These are phyloP conservation scores for Melieria crassipennis DNA, from an alignment of 2,888 invertebrate species.

Conservation along the genomic window DNA sequence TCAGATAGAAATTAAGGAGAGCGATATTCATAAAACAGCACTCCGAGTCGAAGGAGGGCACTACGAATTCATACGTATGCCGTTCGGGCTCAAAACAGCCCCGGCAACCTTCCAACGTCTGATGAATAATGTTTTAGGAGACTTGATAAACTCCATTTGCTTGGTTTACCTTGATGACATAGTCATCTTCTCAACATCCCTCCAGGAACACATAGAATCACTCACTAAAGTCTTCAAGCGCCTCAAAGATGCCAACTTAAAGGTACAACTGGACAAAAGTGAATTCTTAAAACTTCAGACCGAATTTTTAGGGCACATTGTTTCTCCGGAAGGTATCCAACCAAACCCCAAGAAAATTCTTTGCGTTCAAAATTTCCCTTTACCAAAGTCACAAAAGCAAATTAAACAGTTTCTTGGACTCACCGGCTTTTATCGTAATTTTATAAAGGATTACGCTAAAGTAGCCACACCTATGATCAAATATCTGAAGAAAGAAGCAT, in stretches of 20 bases:
- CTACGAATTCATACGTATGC: constrained; percentile 5
- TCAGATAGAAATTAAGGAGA: no score
- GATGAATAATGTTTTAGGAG: constrained; percentile 5
- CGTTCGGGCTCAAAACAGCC: constrained; percentile 2
- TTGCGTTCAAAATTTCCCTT: no score
- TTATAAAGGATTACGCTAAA: no score
- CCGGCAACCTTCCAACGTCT: constrained; percentile 1
- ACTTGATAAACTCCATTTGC: not conserved
- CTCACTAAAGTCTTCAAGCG: constrained; percentile 41
- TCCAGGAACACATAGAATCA: constrained; percentile 2
- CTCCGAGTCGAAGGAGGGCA: not conserved
- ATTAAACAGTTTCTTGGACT: no score
- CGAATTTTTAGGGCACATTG: no score
- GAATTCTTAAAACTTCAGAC: constrained; percentile 41
- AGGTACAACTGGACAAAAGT: constrained; percentile 48
- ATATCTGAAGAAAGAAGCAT: no score
- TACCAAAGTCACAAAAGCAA: no score
- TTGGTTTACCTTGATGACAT: constrained; percentile 9
- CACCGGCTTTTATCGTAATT: no score
- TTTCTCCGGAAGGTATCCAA: no score
- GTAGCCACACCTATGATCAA: no score
- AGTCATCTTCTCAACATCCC: not conserved
- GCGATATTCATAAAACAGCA: no score
- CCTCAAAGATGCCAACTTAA: constrained; percentile 43
- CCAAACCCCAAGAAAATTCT: no score